Base-by-base conservation (phyloP, 2,113 vertebrate genomes). In the Gobiocypris rarus region DNA sequence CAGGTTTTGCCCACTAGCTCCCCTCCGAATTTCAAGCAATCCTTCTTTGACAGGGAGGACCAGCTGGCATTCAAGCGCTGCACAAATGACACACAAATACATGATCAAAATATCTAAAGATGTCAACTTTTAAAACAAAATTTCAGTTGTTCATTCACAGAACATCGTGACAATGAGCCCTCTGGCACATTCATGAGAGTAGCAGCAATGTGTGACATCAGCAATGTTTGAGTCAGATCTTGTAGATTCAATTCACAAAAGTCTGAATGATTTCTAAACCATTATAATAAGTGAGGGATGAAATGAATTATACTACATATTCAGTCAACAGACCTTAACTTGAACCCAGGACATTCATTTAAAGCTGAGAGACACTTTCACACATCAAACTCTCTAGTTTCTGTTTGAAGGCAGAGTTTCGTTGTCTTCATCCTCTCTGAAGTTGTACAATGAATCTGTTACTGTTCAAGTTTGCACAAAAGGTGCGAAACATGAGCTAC, bases 11-110 rank as follows among this genome's bases (percentile, higher is more conserved):
- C 97, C 86, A 96, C 89, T 48, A 99, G 92, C 1, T 91, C 90
- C 0, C 98, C 98, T 38, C 95, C 95, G 0, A 96, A 95, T 88
- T 95, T 96, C 83, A 95, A 61, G 89, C 98, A 99, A 54, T 98
- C 95, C 13, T 95, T 94, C 80, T 86, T 94, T 0, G 96, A 91
- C 89, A 99, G 91, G 1, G 94, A 93, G 0, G 96, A 92, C 98
- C 98, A 99, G 2, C 87, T 94, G 93, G 86, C 75, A 45, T 91
- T 98, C 94, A 89, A 85, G 31, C 94, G 90, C 92, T 96, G 87
- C 3, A 54, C 17, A 83, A 63, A 75, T 28, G 54, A 79, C 22
- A 76, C 11, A 78, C 3, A 83, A 24, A 83, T 9, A 43, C 6
- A 15, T 38, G 4, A 48, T 50, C 22, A 65, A 19, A 54, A 54